phyloP scores from a whole-genome alignment of 2,797 vertebrate genomes.

The Acomys russatus region DNA sequence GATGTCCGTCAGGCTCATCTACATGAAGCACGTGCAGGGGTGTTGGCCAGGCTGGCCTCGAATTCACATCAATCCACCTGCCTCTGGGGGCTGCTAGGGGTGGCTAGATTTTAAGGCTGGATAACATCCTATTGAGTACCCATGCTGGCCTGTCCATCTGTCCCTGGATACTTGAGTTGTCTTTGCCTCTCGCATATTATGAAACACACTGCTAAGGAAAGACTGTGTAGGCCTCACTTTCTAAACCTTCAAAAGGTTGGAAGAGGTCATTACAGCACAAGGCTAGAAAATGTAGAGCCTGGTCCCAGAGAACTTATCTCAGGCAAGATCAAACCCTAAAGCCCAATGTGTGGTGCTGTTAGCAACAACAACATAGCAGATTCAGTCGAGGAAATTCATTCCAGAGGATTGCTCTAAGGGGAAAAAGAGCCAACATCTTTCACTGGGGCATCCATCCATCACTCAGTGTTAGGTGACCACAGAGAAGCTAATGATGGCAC shows the following conservation, averaged over 20 bases:
- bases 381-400: background rate
- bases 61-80: no score
- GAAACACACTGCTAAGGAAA: background rate
- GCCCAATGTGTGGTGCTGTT: no score
- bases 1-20: background rate
- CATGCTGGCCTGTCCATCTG: background rate
- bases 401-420: background rate
- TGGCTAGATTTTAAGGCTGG: background rate
- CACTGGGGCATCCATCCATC: background rate
- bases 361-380: background rate
- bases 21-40: accelerated
- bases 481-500: background rate
- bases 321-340: background rate
- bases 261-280: background rate
- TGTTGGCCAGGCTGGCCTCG: no score
- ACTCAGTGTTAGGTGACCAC: background rate
- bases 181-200: background rate
- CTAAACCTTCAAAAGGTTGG: background rate
- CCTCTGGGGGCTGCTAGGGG: no score
- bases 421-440: background rate
- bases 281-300: background rate
- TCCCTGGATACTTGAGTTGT: accelerated
- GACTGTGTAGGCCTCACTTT: background rate
- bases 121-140: background rate
- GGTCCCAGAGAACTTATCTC: background rate